Percentiles rank a stretch among this genome's conserved stretches.
These are phyloP conservation scores for Poeciliopsis gracilis DNA, from an alignment of 2,797 vertebrate species.

Conservation along the genomic window DNA sequence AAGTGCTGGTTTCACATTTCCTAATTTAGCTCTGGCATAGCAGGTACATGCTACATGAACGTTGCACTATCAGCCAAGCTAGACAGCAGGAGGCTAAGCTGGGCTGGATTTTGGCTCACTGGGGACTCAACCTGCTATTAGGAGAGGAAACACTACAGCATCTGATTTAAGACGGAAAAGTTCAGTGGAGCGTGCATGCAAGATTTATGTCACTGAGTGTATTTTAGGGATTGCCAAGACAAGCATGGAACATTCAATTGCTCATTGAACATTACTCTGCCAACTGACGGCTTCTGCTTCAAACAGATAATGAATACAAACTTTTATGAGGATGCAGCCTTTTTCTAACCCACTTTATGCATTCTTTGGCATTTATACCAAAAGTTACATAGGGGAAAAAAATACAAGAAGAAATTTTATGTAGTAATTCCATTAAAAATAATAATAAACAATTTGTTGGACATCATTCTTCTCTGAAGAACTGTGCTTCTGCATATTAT, in stretches of 20 bases:
- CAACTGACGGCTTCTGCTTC: constrained; percentile 57
- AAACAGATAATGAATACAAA: constrained; percentile 55
- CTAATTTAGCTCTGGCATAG: constrained; percentile 66
- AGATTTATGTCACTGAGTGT: constrained; percentile 45
- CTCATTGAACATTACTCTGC: constrained; percentile 65
- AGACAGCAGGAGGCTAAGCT: constrained; percentile 63
- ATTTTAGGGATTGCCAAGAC: constrained; percentile 48
- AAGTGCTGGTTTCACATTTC: constrained; percentile 64
- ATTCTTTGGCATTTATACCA: constrained; percentile 23
- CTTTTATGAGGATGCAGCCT: constrained; percentile 51
- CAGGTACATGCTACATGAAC: constrained; percentile 62
- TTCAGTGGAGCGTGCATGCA: constrained; percentile 45
- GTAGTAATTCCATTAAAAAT: constrained; percentile 22
- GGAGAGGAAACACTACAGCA: constrained; percentile 59
- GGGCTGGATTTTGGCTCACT: constrained; percentile 58
- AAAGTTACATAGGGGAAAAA: background rate
- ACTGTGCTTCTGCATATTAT: constrained; percentile 67
- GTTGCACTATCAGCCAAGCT: constrained; percentile 67
- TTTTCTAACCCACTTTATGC: constrained; percentile 51
- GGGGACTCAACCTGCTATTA: constrained; percentile 68
- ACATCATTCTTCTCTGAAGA: constrained; percentile 49
- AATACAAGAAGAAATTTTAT: constrained; percentile 18
- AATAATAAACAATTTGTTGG: constrained; percentile 32
- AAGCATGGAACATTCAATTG: constrained; percentile 56
- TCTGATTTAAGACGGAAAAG: constrained; percentile 52